Evolutionary conservation across 2,797 vertebrate genomes (phyloP), one percentile per base, ranked within the genome.

Genomic region (Sparus aurata): DNA sequence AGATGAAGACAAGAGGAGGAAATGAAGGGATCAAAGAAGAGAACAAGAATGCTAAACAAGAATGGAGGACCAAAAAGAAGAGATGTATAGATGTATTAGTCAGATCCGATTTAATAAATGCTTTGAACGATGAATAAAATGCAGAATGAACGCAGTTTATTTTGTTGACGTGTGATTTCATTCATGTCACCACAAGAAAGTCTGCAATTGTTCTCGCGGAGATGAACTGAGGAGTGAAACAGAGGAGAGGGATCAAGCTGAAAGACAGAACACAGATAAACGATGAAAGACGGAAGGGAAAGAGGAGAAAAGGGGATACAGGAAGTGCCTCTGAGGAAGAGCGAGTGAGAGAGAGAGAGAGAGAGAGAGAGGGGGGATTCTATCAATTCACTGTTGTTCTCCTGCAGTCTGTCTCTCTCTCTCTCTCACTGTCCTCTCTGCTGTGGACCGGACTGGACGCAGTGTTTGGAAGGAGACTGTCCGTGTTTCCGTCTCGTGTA

Each of bases 291-390:
- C 4, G 46, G 54, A 55, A 18, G n/a, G 22, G 50, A 22, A 45
- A 30, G 17, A 27, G 16, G n/a, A 18, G 57, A 23, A 41, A 20
- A 5, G 23, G 11, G 23, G 49, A 64, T 9, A 11, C 38, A 66
- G 65, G 65, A 73, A 66, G 80, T 47, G 45, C 2, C 46, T 45
- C 12, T 5, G 53, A n/a, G 60, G 34, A 1, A 11, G 47, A 52
- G 13, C n/a, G 30, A 50, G 38, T 17, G 59, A 53, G 69, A 54
- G 71, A 41, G 67, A 43, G 38, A 17, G 59, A 53, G 69, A 54
- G 71, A 41, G 67, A 43, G 57, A 46, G 64, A 50, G 25, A 25
- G 27, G 27, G 27, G 27, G 18, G 22, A 12, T 54, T 22, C 13
- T 46, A 12, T 13, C 4, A 38, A 20, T 45, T 30, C 11, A 22